Evolutionary conservation across 1,140 invertebrate species (phyloP), one percentile per base, ranked within the genome.

Genomic region (Cylas formicarius): DNA sequence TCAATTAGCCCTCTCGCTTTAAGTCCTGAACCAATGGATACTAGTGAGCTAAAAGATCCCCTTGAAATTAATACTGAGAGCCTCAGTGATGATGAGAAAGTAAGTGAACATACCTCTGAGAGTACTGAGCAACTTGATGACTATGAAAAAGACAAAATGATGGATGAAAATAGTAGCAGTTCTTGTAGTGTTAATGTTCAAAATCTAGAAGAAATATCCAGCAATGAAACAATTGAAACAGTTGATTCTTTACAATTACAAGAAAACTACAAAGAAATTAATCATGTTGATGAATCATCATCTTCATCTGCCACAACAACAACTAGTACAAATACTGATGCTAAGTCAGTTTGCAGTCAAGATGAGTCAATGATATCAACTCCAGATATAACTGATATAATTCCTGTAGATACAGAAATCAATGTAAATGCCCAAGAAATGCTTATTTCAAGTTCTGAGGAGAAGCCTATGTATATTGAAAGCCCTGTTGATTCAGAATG

Each of bases 81-180:
- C 4, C 18, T 39, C 17, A 55, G 49, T 37, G 53, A 55, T 42
- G 53, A 55, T 32, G 50, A 55, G 7, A 48, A 55, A 43, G 28
- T 41, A 6, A 52, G 49, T 45, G 49, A 51, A 44, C 28, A 38
- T 8, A 43, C 44, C 14, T 53, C 44, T 18, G 48, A 53, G 40
- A 49, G 23, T 14, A 28, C 37, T 22, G 48, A 50, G 19, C 31
- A 22, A 14, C 8, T 47, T 3, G 49, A 54, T 27, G 53, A 55
- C 26, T 48, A 46, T 43, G 50, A 55, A 41, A 52, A 50, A 36
- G 48, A 53, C 16, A 38, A 39, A 23, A 38, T 42, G 17, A 24
- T 44, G n/a, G 50, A 52, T 50, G 50, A 55, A 24, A 55, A 49
- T 32, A 52, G 50, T 35, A 52, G 50, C 35, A 53, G 50, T 44